Evolutionary conservation across 2,888 invertebrate species (phyloP), one percentile per base, ranked within the genome.

Genomic region (Macropis europaea): DNA sequence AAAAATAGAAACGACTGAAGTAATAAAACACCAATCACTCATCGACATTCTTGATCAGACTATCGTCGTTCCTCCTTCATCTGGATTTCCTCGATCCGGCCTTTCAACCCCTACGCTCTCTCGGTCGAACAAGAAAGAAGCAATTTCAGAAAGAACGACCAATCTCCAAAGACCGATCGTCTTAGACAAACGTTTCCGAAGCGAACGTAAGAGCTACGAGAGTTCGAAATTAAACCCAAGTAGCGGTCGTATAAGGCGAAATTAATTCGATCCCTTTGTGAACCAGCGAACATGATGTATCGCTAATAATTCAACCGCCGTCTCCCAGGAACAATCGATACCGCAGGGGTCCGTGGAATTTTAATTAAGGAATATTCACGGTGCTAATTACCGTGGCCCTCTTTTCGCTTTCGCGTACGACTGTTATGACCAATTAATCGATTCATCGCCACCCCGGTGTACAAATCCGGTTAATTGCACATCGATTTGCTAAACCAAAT

Each of bases 321-420:
- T n/a, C 9, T 15, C 11, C 11, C 11, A 5, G 36, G 17, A 66
- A 57, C 45, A 48, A 71, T 77, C 60, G 59, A 62, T 54, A 19
- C 47, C 9, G 15, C 17, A 36, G 47, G 15, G 13, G 15, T 19
- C 32, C 22, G 62, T n/a, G 32, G 56, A 75, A 78, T 78, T 74
- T 77, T 75, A 78, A 78, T 78, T 63, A 75, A 64, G 38, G 40
- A 60, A 74, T 40, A 66, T 50, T 17, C 42, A 2, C 24, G 32
- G 24, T 28, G 57, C 59, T 63, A 77, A 77, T 74, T 77, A 77
- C 62, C 50, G 63, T 34, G 13, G 38, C 13, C 32, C 38, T n/a
- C 52, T 69, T 62, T 59, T 30, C 34, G 45, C 26, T 52, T 42
- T 34, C 66, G 28, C 34, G 45, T 45, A 22, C 38, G 45, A 30